Base-by-base conservation (phyloP, 1,140 invertebrate genomes). In the Meloidogyne chitwoodi region DNA sequence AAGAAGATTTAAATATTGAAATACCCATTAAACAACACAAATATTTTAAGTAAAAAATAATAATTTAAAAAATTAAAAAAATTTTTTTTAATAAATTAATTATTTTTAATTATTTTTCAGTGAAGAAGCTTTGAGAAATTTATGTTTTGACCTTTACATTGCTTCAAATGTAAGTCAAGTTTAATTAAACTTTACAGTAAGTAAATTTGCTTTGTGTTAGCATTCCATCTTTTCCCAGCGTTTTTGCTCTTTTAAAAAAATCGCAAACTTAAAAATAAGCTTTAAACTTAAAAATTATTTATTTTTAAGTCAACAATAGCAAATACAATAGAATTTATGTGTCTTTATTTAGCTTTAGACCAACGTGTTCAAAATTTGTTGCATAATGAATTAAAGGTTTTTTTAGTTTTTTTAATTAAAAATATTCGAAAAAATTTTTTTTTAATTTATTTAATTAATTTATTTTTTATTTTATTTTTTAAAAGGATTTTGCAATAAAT, bases 91-190 rank as follows among this genome's bases (percentile, higher is more conserved):
- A 14, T 14, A 31, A n/a, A n/a, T 12, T 27, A 41, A 66, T 3
- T 14, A 34, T 44, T 41, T 44, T 27, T 41, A 41, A 26, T 16
- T 41, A 14, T 44, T 61, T 71, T 62, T 6, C 22, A 72, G 70
- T 62, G 34, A 63, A 29, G 56, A 72, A 19, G n/a, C 70, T 16
- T 34, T 72, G 2, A 24, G 70, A 72, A 63, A 56, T 31, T 29
- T 72, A 11, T 72, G 70, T 64, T 72, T 72, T 62, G 70, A 72
- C 48, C 64, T 72, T 63, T 72, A 63, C 56, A 38, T 72, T 31
- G 70, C 70, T 29, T 56, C 70, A 12, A 72, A 72, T 72, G 70
- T 72, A 26, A 5, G 44, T 41, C 10, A 12, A 41, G 12, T 41
- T 41, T 12, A 41, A 41, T 41, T 12, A 41, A 12, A 12, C 8